phyloP scores from a whole-genome alignment of 1,140 invertebrate genomes.

The Thaumetopoea pityocampa region DNA sequence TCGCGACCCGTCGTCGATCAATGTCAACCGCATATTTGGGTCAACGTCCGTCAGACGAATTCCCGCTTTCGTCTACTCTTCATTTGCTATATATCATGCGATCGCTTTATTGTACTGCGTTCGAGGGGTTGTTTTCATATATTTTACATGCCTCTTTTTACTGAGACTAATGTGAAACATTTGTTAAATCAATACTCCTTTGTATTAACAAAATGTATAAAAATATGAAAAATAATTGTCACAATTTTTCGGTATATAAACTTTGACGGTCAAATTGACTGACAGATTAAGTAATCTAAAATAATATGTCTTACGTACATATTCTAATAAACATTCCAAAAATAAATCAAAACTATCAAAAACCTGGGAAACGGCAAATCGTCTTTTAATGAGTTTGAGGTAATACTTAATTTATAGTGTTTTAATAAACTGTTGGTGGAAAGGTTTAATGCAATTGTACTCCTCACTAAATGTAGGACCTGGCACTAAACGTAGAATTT shows the following conservation, averaged over 20 bases:
- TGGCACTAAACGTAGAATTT: no score
- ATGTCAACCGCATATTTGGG: conserved; percentile 74
- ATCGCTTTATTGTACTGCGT: conserved; percentile 31
- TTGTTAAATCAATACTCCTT: background rate
- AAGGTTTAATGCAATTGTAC: no score
- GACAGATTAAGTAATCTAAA: background rate
- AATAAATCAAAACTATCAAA: conserved; percentile 5
- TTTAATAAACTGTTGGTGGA: background rate
- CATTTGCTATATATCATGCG: conserved; percentile 59
- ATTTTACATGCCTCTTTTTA: no score
- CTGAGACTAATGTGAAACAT: no score
- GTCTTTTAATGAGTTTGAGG: conserved; percentile 17
- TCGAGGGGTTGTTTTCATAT: no score
- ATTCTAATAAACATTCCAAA: background rate
- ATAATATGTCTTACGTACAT: background rate
- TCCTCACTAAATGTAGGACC: no score
- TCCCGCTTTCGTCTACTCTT: conserved; percentile 55
- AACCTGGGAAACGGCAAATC: conserved; percentile 48
- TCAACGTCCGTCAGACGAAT: conserved; percentile 68
- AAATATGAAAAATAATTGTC: background rate
- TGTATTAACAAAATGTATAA: background rate
- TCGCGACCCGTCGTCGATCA: conserved; percentile 68
- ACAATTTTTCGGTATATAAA: no score
- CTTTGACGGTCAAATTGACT: background rate
- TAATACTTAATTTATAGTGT: conserved; percentile 8